Evolutionary conservation across 2,113 vertebrate genomes (phyloP).

Genomic region (Aspidoscelis tigris): DNA sequence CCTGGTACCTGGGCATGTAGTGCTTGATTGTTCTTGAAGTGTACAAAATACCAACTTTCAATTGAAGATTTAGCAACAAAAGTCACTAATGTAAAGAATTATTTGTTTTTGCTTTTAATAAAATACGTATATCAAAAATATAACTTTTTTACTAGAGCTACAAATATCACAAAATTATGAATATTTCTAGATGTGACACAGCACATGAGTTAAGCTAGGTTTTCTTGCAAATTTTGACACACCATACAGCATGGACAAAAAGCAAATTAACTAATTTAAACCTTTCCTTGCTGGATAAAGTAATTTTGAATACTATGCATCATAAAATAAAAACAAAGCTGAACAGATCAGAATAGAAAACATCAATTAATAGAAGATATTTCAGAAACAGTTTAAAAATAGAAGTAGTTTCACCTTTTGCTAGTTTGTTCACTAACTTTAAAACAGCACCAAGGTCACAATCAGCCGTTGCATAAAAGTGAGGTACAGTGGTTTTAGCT

Average conservation of each 20-base stretch:
- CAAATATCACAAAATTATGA: too few species aligned
- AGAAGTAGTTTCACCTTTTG: constrained; percentile 79
- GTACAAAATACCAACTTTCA: too few species aligned
- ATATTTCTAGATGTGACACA: too few species aligned
- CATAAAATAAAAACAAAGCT: background rate
- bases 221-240: too few species aligned
- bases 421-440: constrained; percentile 83
- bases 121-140: too few species aligned
- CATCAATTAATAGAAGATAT: background rate
- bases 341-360: background rate
- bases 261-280: background rate
- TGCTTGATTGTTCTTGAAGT: too few species aligned
- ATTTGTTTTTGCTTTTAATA: too few species aligned
- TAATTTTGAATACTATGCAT: background rate
- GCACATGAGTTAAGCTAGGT: too few species aligned
- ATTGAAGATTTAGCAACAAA: too few species aligned
- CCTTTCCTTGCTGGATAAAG: background rate
- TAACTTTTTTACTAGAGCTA: too few species aligned
- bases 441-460: constrained; percentile 90
- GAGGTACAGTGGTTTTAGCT: constrained; percentile 93
- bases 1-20: too few species aligned
- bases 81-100: too few species aligned
- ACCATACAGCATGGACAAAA: background rate
- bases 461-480: constrained; percentile 89
- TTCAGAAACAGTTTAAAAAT: background rate